These are phyloP conservation scores for Galbula dea DNA, from an alignment of 2,113 vertebrate species.

Conservation along the genomic window DNA sequence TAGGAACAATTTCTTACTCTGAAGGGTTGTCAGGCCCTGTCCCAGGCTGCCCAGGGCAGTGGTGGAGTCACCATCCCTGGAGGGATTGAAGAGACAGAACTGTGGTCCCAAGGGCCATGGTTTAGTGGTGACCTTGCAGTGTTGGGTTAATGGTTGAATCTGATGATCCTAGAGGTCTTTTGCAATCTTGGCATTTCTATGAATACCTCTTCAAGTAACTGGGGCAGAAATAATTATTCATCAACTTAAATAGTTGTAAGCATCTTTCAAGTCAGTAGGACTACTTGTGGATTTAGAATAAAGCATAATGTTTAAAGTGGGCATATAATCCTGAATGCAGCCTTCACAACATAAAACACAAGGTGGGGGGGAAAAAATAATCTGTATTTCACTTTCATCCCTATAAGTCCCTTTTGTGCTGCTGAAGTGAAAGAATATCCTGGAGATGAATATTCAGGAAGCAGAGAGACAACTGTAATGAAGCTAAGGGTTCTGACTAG, in stretches of 20 bases:
- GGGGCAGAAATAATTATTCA: constrained; percentile 23
- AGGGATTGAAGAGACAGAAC: no score
- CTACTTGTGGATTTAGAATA: neutral
- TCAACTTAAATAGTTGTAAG: neutral
- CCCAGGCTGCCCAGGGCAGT: no score
- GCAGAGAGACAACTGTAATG: constrained; percentile 29
- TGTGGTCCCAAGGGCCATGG: no score
- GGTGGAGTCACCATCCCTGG: no score
- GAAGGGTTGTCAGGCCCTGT: no score
- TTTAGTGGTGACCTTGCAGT: no score
- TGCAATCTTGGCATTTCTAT: no score
- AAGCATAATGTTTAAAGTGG: neutral
- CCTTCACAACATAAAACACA: neutral
- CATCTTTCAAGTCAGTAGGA: neutral
- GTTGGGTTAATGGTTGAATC: no score
- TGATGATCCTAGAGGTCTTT: no score
- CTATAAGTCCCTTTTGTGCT: neutral
- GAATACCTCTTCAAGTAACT: neutral
- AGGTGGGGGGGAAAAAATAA: neutral
- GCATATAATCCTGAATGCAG: neutral
- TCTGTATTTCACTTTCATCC: neutral
- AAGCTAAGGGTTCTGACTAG: neutral
- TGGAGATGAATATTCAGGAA: constrained; percentile 45
- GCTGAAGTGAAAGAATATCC: constrained; percentile 31
- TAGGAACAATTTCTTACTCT: no score